phyloP scores from a whole-genome alignment of 2,888 invertebrate genomes.

The Eupithecia pulchellata region DNA sequence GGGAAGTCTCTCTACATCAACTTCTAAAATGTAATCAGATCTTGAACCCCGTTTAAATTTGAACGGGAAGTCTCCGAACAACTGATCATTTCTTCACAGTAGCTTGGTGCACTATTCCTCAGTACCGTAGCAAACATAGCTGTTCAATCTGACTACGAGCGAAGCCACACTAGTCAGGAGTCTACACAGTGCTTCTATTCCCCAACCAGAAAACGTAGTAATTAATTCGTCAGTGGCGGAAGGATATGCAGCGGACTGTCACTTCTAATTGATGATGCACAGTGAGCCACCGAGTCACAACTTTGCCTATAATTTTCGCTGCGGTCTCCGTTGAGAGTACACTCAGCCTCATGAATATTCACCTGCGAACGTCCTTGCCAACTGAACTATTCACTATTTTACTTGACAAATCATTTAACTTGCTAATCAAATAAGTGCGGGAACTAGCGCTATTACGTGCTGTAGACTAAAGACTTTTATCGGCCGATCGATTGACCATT shows the following conservation, averaged over 20 bases:
- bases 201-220: conserved; percentile 35
- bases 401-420: conserved; percentile 30
- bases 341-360: conserved; percentile 46
- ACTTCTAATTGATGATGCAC: conserved; percentile 52
- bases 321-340: conserved; percentile 44
- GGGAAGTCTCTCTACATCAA: too few species aligned
- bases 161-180: not conserved
- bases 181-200: not conserved
- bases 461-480: not conserved
- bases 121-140: too few species aligned
- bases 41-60: too few species aligned
- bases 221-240: conserved; percentile 38
- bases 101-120: too few species aligned
- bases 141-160: not conserved
- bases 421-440: conserved; percentile 30
- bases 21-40: too few species aligned
- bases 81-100: too few species aligned
- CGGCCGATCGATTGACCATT: not conserved
- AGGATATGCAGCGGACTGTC: conserved; percentile 42
- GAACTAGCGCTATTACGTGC: not conserved
- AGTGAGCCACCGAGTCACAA: conserved; percentile 46
- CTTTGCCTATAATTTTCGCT: conserved; percentile 52
- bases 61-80: too few species aligned
- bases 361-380: conserved; percentile 43
- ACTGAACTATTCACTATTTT: conserved; percentile 36